These are phyloP conservation scores for Scyliorhinus canicula DNA, from an alignment of 2,797 vertebrate genomes.

Conservation along the genomic window DNA sequence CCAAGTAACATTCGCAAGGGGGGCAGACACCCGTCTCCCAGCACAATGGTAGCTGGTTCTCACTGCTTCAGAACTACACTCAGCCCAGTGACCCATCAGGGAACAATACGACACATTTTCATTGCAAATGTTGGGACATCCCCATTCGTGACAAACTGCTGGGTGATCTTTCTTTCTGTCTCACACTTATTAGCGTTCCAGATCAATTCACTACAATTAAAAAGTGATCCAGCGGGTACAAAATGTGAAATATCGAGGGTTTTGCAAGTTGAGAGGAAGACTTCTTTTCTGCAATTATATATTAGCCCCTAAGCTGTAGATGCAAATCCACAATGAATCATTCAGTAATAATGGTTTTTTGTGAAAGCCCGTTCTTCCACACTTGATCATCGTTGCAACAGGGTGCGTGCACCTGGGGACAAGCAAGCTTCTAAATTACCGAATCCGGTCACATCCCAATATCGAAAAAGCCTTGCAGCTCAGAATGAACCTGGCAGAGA, in stretches of 20 bases:
- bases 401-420: background rate
- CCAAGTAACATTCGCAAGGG: background rate
- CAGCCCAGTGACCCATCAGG: background rate
- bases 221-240: background rate
- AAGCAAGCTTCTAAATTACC: background rate
- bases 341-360: background rate
- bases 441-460: conserved; percentile 42
- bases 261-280: background rate
- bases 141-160: background rate
- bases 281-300: background rate
- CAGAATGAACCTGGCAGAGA: conserved; percentile 43
- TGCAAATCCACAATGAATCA: no score
- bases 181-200: background rate
- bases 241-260: background rate
- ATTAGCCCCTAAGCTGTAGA: background rate
- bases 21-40: background rate
- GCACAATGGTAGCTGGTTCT: background rate
- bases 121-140: background rate
- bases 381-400: background rate
- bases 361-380: background rate
- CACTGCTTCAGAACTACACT: background rate
- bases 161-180: background rate
- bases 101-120: background rate
- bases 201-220: background rate
- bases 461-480: conserved; percentile 41